Evolutionary conservation across 2,888 invertebrate species (phyloP), one percentile per base, ranked within the genome.

Genomic region (Oligia fasciuncula): DNA sequence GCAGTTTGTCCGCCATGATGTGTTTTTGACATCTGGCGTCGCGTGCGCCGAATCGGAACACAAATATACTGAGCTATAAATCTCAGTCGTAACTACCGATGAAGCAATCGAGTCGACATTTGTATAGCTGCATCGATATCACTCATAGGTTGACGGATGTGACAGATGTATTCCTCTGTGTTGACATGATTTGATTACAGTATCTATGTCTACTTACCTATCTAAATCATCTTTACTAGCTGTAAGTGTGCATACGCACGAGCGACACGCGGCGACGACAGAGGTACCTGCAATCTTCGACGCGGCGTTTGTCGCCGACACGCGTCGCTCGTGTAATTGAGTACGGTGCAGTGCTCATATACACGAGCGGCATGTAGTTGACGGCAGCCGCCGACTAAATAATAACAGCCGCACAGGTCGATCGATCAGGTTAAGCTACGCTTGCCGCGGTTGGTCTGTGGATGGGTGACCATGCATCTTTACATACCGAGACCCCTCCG

Each of bases 11-110:
- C 73, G 80, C 62, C 70, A 78, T 89, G 84, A 87, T 88, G 80
- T 75, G 87, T 78, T 90, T 87, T 86, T 90, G 90, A 91, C 92
- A 92, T 93, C 91, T 92, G 92, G 91, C 90, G 85, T 80, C 88
- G 87, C 85, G 89, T 85, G 88, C 89, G 82, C 85, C 86, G 88
- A 86, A 79, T 88, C 87, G 88, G 84, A 88, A 88, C 87, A 85
- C 81, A 88, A 90, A 85, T 87, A 88, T 88, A 84, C 75, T 79
- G 77, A 68, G 85, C 83, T 71, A 91, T 93, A 92, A 92, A 93
- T 92, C 90, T 79, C 54, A 73, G 76, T 77, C 78, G 78, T 86
- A 88, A 87, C 79, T 87, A 77, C 81, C 85, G 86, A 89, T 90
- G 83, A 87, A 85, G 84, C 87, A 91, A 88, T 88, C 77, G 71